These are phyloP conservation scores for Biston stratarius DNA, from an alignment of 2,888 invertebrate genomes.

Conservation along the genomic window DNA sequence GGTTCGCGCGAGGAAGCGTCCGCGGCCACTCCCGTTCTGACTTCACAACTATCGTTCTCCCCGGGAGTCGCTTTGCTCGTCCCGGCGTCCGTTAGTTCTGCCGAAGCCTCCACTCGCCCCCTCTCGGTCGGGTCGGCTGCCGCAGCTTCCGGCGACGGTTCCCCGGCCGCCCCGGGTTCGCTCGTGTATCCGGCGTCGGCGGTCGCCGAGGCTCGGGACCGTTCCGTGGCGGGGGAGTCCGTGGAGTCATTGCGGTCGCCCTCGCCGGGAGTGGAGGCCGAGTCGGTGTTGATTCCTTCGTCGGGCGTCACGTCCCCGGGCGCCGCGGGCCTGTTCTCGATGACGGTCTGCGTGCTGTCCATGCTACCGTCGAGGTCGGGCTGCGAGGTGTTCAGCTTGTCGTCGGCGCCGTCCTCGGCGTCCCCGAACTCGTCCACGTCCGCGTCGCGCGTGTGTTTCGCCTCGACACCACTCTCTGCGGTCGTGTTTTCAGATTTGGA, in stretches of 20 bases:
- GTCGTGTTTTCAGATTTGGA: neutral
- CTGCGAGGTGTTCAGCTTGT: conserved; percentile 59
- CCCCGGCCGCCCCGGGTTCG: conserved; percentile 36
- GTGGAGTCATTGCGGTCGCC: conserved; percentile 23
- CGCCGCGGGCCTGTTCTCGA: conserved; percentile 70
- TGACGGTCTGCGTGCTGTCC: conserved; percentile 73
- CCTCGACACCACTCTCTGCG: neutral
- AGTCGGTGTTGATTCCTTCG: conserved; percentile 44
- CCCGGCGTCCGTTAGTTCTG: neutral
- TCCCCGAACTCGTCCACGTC: conserved; percentile 19
- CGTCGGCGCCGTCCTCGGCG: conserved; percentile 42
- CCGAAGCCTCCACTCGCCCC: neutral
- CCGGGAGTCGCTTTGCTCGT: neutral
- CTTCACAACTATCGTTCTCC: neutral
- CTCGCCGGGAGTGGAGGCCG: conserved; percentile 51
- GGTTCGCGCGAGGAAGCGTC: conserved; percentile 19
- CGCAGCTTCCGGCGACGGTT: no score
- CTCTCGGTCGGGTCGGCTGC: neutral
- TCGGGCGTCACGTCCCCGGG: conserved; percentile 47
- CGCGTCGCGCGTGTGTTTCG: conserved; percentile 1
- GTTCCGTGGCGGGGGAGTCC: neutral
- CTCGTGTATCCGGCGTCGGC: conserved; percentile 65
- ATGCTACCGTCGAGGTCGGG: conserved; percentile 72
- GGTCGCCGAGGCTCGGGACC: conserved; percentile 51
- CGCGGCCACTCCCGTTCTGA: neutral